These are phyloP conservation scores for Misgurnus anguillicaudatus DNA, from an alignment of 2,113 vertebrate genomes.

Conservation along the genomic window DNA sequence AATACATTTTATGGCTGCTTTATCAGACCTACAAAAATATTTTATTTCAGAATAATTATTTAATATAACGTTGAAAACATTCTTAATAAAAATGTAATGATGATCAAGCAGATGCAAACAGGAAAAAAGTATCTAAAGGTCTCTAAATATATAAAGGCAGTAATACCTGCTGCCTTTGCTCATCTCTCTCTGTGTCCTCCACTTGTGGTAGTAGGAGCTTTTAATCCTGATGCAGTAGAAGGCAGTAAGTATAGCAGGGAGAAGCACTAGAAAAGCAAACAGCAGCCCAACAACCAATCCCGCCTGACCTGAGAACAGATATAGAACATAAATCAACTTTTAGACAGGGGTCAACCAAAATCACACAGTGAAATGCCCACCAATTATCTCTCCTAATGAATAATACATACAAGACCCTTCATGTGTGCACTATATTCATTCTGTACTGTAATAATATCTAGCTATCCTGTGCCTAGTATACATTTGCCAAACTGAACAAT, in stretches of 20 bases:
- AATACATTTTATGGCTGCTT: too few relatives aligned
- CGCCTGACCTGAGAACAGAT: slow-evolving; percentile 69
- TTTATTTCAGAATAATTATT: too few relatives aligned
- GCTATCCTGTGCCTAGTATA: background rate
- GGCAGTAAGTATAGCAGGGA: slow-evolving; percentile 73
- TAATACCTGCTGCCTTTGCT: slow-evolving; percentile 68
- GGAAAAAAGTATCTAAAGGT: too few relatives aligned
- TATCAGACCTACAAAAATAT: too few relatives aligned
- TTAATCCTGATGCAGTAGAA: slow-evolving; percentile 82
- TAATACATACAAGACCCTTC: background rate
- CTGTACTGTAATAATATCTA: slow-evolving; percentile 6
- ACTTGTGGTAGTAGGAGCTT: slow-evolving; percentile 71
- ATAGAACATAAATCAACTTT: slow-evolving; percentile 25
- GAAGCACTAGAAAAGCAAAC: slow-evolving; percentile 81
- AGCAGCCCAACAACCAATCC: slow-evolving; percentile 73
- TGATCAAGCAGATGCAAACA: too few relatives aligned
- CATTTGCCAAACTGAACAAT: background rate
- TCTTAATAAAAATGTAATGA: too few relatives aligned
- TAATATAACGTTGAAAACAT: too few relatives aligned
- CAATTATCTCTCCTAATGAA: slow-evolving; percentile 26
- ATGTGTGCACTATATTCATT: background rate
- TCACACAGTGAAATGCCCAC: slow-evolving; percentile 33
- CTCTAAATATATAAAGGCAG: background rate
- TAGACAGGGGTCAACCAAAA: slow-evolving; percentile 11
- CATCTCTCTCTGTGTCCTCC: slow-evolving; percentile 74